A percentile compares a stretch with the other conserved stretches of the same genome.
phyloP scores from a whole-genome alignment of 2,113 vertebrate genomes.

The Romanogobio albipinnatus region DNA sequence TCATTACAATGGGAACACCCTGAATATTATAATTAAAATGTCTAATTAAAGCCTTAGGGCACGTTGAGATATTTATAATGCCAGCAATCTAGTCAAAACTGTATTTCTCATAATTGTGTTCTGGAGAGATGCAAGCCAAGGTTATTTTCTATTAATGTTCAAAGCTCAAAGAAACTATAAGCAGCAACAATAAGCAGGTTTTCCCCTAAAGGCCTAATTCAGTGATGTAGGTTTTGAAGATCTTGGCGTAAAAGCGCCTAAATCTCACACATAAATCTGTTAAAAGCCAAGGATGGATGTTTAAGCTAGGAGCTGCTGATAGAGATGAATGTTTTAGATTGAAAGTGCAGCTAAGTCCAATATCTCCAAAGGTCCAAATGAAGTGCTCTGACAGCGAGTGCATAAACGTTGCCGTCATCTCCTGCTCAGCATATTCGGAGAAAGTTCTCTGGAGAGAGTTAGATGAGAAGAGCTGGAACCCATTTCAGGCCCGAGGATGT shows the following conservation, averaged over 20 bases:
- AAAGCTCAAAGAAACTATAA: not conserved
- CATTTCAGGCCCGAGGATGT: conserved; percentile 28
- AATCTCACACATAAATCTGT: not conserved
- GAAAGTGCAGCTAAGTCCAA: not conserved
- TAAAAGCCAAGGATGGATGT: not conserved
- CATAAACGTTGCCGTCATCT: not conserved
- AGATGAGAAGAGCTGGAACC: conserved; percentile 42
- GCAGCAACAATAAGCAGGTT: conserved; percentile 23
- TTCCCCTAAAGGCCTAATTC: conserved; percentile 25
- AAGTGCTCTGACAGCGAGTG: conserved; percentile 3
- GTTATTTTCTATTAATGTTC: conserved; percentile 20
- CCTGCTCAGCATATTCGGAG: conserved; percentile 28
- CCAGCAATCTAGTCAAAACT: conserved; percentile 34
- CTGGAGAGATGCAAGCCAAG: conserved; percentile 14
- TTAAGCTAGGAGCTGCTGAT: not conserved
- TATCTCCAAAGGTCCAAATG: conserved; percentile 25
- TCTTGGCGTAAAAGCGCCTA: conserved; percentile 4
- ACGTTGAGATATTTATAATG: not conserved
- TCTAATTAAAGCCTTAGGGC: conserved; percentile 17
- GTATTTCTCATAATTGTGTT: not conserved
- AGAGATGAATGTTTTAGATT: not conserved
- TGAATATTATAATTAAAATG: conserved; percentile 14
- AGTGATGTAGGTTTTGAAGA: conserved; percentile 8
- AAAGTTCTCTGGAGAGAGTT: conserved; percentile 41
- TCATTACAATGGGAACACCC: conserved; percentile 14